phyloP scores from a whole-genome alignment of 2,888 invertebrate species.

The Autographa pulchrina region DNA sequence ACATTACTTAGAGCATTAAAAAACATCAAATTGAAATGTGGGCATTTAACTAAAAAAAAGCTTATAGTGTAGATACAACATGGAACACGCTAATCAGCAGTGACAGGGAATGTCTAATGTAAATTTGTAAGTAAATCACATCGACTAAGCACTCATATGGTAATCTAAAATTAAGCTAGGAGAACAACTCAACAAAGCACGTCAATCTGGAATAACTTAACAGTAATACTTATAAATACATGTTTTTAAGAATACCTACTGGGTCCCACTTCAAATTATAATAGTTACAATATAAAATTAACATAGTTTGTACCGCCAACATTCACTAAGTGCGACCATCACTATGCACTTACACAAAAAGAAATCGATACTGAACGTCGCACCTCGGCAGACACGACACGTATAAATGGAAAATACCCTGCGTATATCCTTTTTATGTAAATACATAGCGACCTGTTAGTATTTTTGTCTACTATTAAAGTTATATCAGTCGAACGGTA shows the following conservation, averaged over 20 bases:
- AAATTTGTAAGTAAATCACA: slow-evolving; percentile 63
- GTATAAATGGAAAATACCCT: slow-evolving; percentile 73
- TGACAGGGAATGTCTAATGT: slow-evolving; percentile 75
- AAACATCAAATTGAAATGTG: slow-evolving; percentile 38
- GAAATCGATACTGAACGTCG: slow-evolving; percentile 50
- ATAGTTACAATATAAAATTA: slow-evolving; percentile 73
- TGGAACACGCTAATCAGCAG: slow-evolving; percentile 51
- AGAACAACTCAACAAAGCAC: slow-evolving; percentile 78
- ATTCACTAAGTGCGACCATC: slow-evolving; percentile 81
- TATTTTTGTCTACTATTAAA: slow-evolving; percentile 67
- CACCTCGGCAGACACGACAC: slow-evolving; percentile 61
- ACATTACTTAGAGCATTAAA: slow-evolving; percentile 15
- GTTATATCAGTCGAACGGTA: slow-evolving; percentile 78
- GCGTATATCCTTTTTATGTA: slow-evolving; percentile 69
- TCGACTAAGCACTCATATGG: slow-evolving; percentile 59
- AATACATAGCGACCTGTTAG: slow-evolving; percentile 66
- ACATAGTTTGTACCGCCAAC: slow-evolving; percentile 83
- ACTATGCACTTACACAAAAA: slow-evolving; percentile 72
- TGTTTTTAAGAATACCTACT: slow-evolving; percentile 81
- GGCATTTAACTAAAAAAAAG: slow-evolving; percentile 29
- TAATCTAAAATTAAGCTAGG: slow-evolving; percentile 65
- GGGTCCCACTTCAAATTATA: slow-evolving; percentile 84
- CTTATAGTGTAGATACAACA: slow-evolving; percentile 31
- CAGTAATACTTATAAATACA: slow-evolving; percentile 85
- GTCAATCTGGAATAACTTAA: slow-evolving; percentile 86